phyloP scores from a whole-genome alignment of 2,888 invertebrate species.

The Neoaliturus tenellus region DNA sequence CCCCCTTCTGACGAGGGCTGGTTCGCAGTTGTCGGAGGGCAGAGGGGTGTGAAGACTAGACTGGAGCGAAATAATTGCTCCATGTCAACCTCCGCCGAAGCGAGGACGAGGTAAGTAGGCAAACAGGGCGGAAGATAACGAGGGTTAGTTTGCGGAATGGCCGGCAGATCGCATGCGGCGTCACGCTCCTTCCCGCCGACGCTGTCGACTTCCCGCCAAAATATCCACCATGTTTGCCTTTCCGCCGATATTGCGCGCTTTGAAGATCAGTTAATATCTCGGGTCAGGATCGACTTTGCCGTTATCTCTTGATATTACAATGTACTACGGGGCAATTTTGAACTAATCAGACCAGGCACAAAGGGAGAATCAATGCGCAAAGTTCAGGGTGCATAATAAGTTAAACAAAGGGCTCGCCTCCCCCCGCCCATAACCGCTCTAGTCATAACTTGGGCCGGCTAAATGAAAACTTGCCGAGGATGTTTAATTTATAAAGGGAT shows the following conservation, averaged over 20 bases:
- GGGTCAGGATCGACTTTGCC: conserved; percentile 46
- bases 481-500: conserved; percentile 52
- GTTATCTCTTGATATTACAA: conserved; percentile 56
- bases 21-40: background rate
- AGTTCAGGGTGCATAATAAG: conserved; percentile 59
- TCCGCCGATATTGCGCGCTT: conserved; percentile 32
- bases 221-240: conserved; percentile 23
- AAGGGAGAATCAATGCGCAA: conserved; percentile 55
- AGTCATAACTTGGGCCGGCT: conserved; percentile 49
- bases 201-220: background rate
- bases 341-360: conserved; percentile 55
- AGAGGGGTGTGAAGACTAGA: background rate
- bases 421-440: conserved; percentile 37
- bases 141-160: conserved; percentile 42
- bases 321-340: conserved; percentile 55
- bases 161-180: conserved; percentile 45
- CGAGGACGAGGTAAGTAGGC: conserved; percentile 16
- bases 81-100: conserved; percentile 12
- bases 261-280: conserved; percentile 42
- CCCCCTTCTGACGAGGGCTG: too few relatives aligned
- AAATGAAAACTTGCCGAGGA: conserved; percentile 54
- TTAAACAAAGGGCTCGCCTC: conserved; percentile 51
- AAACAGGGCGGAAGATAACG: conserved; percentile 45
- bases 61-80: conserved; percentile 29
- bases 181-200: conserved; percentile 34